Evolutionary conservation across 2,113 vertebrate genomes (phyloP).

Genomic region (Mormyrus lacerda): DNA sequence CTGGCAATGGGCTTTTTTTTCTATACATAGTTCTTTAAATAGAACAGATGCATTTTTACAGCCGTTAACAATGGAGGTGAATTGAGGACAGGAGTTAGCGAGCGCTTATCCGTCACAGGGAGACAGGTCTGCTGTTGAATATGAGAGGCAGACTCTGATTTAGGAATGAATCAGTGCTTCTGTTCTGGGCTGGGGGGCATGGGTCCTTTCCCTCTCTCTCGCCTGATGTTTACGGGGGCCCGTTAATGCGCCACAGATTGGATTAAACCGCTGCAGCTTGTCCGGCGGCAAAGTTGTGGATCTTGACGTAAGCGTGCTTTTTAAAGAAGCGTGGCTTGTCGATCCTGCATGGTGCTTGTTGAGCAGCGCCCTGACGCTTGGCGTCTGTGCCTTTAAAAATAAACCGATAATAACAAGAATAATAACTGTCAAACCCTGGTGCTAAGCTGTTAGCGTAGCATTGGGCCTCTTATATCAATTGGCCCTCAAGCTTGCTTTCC

Average conservation of each 20-base stretch:
- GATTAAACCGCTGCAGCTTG: background rate
- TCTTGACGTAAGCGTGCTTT: background rate
- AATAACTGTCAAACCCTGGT: background rate
- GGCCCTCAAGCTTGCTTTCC: background rate
- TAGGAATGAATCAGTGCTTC: background rate
- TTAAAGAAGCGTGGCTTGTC: background rate
- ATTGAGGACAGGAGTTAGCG: background rate
- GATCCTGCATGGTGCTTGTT: background rate
- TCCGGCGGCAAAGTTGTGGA: background rate
- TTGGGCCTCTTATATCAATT: background rate
- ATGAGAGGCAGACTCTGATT: background rate
- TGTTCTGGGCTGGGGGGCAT: background rate
- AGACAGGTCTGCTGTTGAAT: background rate
- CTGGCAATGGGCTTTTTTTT: background rate
- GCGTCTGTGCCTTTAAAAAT: background rate
- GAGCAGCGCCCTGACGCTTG: background rate
- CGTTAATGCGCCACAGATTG: background rate
- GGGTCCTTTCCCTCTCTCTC: background rate
- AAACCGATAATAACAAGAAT: background rate
- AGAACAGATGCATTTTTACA: conserved; percentile 16
- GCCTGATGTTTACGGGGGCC: background rate
- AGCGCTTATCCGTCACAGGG: background rate
- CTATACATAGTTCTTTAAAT: conserved; percentile 1
- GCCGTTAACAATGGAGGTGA: background rate
- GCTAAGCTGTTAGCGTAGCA: background rate